Evolutionary conservation across 2,888 invertebrate species (phyloP), one percentile per base, ranked within the genome.

Genomic region (Sinhomidia bicolor): DNA sequence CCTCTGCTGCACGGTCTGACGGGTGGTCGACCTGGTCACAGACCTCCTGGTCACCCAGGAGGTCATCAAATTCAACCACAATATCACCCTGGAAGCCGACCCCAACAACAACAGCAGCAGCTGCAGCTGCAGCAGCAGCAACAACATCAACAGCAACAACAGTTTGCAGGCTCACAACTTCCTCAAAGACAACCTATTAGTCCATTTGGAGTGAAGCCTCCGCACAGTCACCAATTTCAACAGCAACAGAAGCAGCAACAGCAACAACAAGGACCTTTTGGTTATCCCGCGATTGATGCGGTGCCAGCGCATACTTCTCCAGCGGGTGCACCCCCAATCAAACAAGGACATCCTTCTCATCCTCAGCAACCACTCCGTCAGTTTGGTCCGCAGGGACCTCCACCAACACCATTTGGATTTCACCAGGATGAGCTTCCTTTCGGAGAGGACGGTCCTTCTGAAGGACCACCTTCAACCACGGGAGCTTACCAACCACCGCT

Each of bases 341-440:
- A 68, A 36, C 68, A 71, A 17, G 51, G 54, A 29, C 76, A 44
- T 32, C 32, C 26, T 1, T 23, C 23, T 54, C 32, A 79, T 60
- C 74, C 71, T 17, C 79, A 84, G 20, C 74, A 68, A 20, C 89
- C 85, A 36, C 1, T 82, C 0, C 81, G 85, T 14, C 89, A 89
- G 17, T 85, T 82, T 54, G 26, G 62, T 6, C 54, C 88, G 0
- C 84, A 79, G 23, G 51, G 54, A 5, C 83, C 88, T 23, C 54
- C 78, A 20, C 36, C 65, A 57, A 1, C 54, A 1, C 82, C 60
- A 12, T 74, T 51, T 44, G 76, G 44, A n/a, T 89, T 89, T 76
- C 85, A 85, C 12, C 89, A 89, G 32, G 89, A 89, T 76, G 57
- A 82, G 1, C 5, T 5, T 32, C 82, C 85, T 5, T 85, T 78